Evolutionary conservation across 2,113 vertebrate genomes (phyloP), one percentile per base, ranked within the genome.

Genomic region (Carollia perspicillata): DNA sequence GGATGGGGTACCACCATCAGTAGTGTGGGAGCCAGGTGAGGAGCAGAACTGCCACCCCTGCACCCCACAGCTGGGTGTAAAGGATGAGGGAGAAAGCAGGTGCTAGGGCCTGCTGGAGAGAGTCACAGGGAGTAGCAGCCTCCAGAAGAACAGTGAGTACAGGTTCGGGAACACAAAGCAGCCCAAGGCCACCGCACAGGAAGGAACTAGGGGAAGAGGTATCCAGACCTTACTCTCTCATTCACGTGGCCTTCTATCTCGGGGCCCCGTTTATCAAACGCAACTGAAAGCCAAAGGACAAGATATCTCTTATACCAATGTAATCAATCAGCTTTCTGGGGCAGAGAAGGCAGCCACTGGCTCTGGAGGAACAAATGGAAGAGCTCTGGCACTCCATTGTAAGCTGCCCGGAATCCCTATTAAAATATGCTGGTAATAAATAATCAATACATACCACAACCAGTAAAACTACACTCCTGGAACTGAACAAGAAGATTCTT

Each of bases 331-430:
- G 51, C 33, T 47, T 35, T 75, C 63, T 65, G 17, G 8, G 33
- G 33, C 47, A 53, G 12, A 63, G 4, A 63, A 63, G n/a, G 40
- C 55, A 80, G n/a, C 87, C 6, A 51, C 18, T 17, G 11, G 84
- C 35, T 37, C 80, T 84, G 49, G 30, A 84, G 22, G 10, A 17
- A 11, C 10, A 22, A 89, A 42, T 2, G 9, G 23, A 28, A 26
- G 79, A 63, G 68, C n/a, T 8, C 17, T 3, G 18, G 22, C 30
- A 60, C 0, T 20, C 7, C 8, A 12, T 0, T 6, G 1, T 16
- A 42, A 60, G 79, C 23, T 89, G 44, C 58, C 63, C 18, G 30
- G 60, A 86, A 81, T 66, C n/a, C 5, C 23, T 89, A 58, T 89
- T 30, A 77, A 96, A 84, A 74, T 33, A 89, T 8, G 17, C 8